A percentile compares a stretch with the other conserved stretches of the same genome.
Conservation (phyloP, 1,140 invertebrate species). For the Hyposmocoma kahamanoa region DNA sequence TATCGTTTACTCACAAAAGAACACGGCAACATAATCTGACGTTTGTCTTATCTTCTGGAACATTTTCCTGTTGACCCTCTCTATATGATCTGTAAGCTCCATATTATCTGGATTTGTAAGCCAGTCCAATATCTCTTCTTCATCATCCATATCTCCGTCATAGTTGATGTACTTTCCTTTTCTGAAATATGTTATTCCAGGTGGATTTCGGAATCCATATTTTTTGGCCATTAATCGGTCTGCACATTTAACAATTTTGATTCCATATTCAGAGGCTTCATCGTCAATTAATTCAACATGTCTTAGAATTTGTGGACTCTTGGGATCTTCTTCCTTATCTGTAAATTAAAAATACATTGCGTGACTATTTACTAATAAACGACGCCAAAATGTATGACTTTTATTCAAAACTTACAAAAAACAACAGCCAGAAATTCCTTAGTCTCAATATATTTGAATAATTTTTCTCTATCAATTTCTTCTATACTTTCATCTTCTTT, state of each 20-base stretch:
- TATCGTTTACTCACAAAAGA: slow-evolving; percentile 88
- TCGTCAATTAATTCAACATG: slow-evolving; percentile 94
- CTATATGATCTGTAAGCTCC: slow-evolving; percentile 95
- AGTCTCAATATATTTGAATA: slow-evolving; percentile 90
- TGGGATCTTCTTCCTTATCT: slow-evolving; percentile 90
- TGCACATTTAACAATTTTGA: slow-evolving; percentile 92
- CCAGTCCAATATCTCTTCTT: slow-evolving; percentile 95
- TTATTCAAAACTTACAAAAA: slow-evolving; percentile 92
- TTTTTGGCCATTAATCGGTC: slow-evolving; percentile 96
- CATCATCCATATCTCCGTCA: slow-evolving; percentile 93
- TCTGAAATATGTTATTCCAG: slow-evolving; percentile 92
- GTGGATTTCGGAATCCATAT: slow-evolving; percentile 91
- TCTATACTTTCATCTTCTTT: slow-evolving; percentile 95
- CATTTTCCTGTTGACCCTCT: slow-evolving; percentile 94
- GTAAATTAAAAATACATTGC: slow-evolving; percentile 16
- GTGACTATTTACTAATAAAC: not conserved
- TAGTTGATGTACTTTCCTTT: slow-evolving; percentile 94
- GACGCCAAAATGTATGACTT: not conserved
- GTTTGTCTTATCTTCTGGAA: slow-evolving; percentile 92
- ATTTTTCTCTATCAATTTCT: slow-evolving; percentile 88
- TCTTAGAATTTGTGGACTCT: slow-evolving; percentile 83
- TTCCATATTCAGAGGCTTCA: slow-evolving; percentile 92
- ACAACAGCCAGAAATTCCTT: slow-evolving; percentile 94
- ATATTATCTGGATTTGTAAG: slow-evolving; percentile 94
- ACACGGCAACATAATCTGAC: slow-evolving; percentile 94